phyloP scores from a whole-genome alignment of 2,113 vertebrate genomes.

The Dolichotis patagonum region DNA sequence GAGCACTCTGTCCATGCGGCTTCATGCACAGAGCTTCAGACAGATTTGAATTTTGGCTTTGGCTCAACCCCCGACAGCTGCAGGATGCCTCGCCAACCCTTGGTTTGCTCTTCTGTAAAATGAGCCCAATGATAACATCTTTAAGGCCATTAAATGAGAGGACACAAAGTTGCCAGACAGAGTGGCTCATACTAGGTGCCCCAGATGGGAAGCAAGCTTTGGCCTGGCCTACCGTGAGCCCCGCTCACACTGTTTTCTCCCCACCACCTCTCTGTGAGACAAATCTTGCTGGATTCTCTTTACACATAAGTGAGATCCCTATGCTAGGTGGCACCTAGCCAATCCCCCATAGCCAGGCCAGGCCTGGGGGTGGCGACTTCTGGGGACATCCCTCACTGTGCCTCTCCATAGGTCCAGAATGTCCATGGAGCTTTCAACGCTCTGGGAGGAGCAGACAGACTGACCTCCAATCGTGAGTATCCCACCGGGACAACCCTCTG shows the following conservation, averaged over 20 bases:
- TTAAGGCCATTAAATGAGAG: not conserved
- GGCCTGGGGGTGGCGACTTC: not conserved
- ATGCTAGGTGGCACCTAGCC: not conserved
- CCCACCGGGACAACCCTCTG: not conserved
- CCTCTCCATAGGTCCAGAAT: conserved; percentile 91
- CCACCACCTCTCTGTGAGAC: not conserved
- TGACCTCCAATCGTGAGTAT: conserved; percentile 96
- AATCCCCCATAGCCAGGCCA: not conserved
- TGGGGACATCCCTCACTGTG: not conserved
- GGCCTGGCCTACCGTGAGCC: not conserved
- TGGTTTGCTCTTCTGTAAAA: not conserved
- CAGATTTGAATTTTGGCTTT: not conserved
- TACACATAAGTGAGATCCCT: not conserved
- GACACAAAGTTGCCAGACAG: not conserved
- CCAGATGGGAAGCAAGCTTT: not conserved
- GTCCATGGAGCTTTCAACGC: conserved; percentile 98
- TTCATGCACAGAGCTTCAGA: not conserved
- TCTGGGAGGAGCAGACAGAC: conserved; percentile 94
- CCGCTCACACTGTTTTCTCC: not conserved
- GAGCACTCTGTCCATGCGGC: not conserved
- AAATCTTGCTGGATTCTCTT: not conserved
- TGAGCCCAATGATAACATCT: not conserved
- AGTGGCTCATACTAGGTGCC: not conserved
- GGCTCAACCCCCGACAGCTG: not conserved
- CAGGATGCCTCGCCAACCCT: not conserved